These are phyloP conservation scores for Noctua fimbriata DNA, from an alignment of 2,888 invertebrate genomes.

Conservation along the genomic window DNA sequence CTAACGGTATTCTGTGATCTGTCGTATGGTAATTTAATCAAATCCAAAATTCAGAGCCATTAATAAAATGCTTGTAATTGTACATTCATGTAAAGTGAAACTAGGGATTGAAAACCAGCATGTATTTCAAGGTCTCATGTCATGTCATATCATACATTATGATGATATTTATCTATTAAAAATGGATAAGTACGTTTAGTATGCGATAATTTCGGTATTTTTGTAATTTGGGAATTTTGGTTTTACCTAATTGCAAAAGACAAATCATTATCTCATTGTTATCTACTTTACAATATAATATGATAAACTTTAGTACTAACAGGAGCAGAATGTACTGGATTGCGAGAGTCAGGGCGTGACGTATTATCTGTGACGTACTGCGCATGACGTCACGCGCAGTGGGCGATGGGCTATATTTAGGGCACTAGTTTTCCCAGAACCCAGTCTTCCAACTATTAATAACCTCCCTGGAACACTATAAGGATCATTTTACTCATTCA, in stretches of 20 bases:
- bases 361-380: slow-evolving; percentile 77
- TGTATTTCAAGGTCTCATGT: slow-evolving; percentile 19
- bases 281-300: background rate
- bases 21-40: background rate
- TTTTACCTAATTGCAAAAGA: slow-evolving; percentile 8
- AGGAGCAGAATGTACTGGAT: slow-evolving; percentile 44
- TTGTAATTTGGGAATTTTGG: slow-evolving; percentile 21
- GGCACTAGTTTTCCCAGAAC: slow-evolving; percentile 42
- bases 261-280: slow-evolving; percentile 9
- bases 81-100: background rate
- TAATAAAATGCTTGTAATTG: background rate
- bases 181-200: slow-evolving; percentile 37
- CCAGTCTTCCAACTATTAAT: slow-evolving; percentile 13
- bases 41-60: background rate
- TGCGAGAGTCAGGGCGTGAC: slow-evolving; percentile 65
- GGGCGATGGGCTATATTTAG: slow-evolving; percentile 50
- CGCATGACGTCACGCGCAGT: slow-evolving; percentile 78
- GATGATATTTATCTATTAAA: slow-evolving; percentile 29
- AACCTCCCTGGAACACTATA: slow-evolving; percentile 6
- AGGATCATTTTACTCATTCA: slow-evolving; percentile 11
- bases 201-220: slow-evolving; percentile 30
- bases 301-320: background rate
- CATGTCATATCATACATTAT: slow-evolving; percentile 15
- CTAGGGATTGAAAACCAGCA: slow-evolving; percentile 2
- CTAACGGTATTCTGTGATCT: background rate